Percentiles rank a stretch among this genome's conserved stretches.
These are phyloP conservation scores for Crossocerus cetratus DNA, from an alignment of 2,888 invertebrate genomes.

Conservation along the genomic window DNA sequence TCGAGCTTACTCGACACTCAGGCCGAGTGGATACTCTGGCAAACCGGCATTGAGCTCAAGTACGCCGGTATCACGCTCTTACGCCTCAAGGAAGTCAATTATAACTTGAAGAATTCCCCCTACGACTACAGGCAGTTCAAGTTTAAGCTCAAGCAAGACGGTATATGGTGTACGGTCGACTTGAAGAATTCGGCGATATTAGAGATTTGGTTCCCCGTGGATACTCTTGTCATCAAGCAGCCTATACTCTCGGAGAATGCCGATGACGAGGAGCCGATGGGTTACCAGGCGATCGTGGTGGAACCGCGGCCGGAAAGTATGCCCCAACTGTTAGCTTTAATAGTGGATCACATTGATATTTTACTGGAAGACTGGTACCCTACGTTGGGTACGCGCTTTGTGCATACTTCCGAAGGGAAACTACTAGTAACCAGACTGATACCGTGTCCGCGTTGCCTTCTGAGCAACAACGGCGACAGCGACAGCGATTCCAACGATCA, in stretches of 20 bases:
- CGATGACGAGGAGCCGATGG: conserved; percentile 78
- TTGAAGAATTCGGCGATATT: conserved; percentile 88
- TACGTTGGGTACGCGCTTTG: conserved; percentile 96
- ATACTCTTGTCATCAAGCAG: conserved; percentile 80
- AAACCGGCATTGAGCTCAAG: conserved; percentile 91
- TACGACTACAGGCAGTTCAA: conserved; percentile 79
- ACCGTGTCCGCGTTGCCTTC: conserved; percentile 92
- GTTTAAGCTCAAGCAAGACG: conserved; percentile 89
- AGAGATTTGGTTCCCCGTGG: conserved; percentile 90
- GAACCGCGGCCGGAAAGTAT: conserved; percentile 89
- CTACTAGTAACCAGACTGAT: conserved; percentile 95
- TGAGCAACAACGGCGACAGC: conserved; percentile 68
- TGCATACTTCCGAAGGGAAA: conserved; percentile 97
- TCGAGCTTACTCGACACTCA: conserved; percentile 82
- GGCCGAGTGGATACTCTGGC: conserved; percentile 96
- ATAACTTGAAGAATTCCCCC: conserved; percentile 78
- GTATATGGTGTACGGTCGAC: conserved; percentile 91
- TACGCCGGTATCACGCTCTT: conserved; percentile 90
- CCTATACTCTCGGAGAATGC: conserved; percentile 71
- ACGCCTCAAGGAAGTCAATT: conserved; percentile 88
- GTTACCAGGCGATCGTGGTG: conserved; percentile 83
- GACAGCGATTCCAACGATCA: conserved; percentile 61
- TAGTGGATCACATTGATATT: conserved; percentile 97
- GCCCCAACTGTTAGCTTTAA: conserved; percentile 89
- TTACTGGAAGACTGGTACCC: conserved; percentile 99